Evolutionary conservation across 2,113 vertebrate genomes (phyloP).

Genomic region (Oryzias javanicus): DNA sequence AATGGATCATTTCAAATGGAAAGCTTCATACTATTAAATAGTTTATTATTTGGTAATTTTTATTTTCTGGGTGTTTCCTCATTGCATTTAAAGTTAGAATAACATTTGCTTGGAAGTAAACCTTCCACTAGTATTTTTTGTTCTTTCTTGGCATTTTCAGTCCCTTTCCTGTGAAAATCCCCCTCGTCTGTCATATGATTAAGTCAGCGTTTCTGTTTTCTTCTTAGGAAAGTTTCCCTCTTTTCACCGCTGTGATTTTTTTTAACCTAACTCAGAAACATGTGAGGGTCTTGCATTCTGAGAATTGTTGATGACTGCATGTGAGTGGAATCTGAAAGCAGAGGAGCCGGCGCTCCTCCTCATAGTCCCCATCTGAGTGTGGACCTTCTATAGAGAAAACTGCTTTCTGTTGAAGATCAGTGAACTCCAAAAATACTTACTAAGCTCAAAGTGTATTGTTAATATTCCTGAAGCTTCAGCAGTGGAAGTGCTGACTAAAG

Average conservation of each 20-base stretch:
- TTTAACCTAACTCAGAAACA: constrained; percentile 15
- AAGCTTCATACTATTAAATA: background rate
- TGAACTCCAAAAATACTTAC: constrained; percentile 1
- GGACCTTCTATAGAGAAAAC: background rate
- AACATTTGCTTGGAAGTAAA: background rate
- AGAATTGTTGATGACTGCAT: constrained; percentile 35
- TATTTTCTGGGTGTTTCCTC: too few relatives aligned
- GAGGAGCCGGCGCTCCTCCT: constrained; percentile 20
- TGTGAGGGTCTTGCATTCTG: constrained; percentile 25
- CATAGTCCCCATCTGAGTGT: constrained; percentile 14
- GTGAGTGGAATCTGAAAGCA: constrained; percentile 46
- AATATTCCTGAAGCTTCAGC: constrained; percentile 14
- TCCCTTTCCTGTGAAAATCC: background rate
- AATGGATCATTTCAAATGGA: constrained; percentile 1
- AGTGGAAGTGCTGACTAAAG: background rate
- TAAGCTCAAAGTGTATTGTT: constrained; percentile 6
- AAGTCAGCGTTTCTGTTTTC: constrained; percentile 8
- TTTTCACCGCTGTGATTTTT: constrained; percentile 15
- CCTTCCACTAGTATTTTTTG: too few relatives aligned
- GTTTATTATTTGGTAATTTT: background rate
- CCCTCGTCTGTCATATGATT: background rate
- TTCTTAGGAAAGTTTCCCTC: constrained; percentile 8
- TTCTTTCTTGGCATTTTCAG: background rate
- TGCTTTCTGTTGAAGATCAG: background rate
- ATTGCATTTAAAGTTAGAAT: too few relatives aligned